Evolutionary conservation across 2,113 vertebrate genomes (phyloP).

Genomic region (Donacobius atricapilla): DNA sequence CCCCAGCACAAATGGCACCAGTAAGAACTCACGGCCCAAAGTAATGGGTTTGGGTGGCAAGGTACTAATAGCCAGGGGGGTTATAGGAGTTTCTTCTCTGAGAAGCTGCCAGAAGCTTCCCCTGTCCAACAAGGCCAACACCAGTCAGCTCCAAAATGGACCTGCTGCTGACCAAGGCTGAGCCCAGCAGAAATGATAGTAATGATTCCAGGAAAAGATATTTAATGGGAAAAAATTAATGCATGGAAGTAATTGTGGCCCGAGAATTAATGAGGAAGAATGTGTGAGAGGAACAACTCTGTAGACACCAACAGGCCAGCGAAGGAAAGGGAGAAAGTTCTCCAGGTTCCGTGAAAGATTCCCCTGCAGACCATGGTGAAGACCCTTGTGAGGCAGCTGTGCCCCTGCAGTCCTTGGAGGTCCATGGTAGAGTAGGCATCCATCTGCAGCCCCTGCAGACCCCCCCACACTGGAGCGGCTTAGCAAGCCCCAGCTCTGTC

Average conservation of each 20-base stretch:
- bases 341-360: background rate
- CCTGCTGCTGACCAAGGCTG: background rate
- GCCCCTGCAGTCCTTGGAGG: background rate
- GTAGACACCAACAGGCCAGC: background rate
- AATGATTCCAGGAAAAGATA: background rate
- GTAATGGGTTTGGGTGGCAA: background rate
- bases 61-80: background rate
- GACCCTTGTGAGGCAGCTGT: background rate
- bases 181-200: background rate
- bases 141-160: background rate
- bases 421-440: background rate
- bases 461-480: background rate
- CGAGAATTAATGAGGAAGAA: background rate
- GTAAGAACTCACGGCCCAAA: background rate
- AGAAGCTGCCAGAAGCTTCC: background rate
- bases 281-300: background rate
- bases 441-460: background rate
- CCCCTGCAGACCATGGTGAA: background rate
- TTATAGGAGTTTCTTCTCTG: background rate
- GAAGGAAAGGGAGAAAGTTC: background rate
- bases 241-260: background rate
- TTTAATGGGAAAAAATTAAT: background rate
- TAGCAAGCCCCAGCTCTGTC: background rate
- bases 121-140: background rate
- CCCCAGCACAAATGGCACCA: background rate